Evolutionary conservation across 2,888 invertebrate genomes (phyloP), one percentile per base, ranked within the genome.

Genomic region (Lymantria dispar): DNA sequence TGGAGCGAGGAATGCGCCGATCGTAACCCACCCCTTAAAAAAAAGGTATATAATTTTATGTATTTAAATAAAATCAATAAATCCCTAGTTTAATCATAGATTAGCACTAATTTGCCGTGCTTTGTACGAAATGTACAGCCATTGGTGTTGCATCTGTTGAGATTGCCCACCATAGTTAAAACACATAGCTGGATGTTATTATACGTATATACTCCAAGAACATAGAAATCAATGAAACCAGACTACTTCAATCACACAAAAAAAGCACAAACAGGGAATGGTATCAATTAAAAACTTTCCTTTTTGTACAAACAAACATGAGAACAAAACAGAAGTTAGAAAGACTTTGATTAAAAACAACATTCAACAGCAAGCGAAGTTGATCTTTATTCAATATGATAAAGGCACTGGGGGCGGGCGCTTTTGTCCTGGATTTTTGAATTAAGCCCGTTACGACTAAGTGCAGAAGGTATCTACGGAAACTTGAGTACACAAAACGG

Each of bases 221-320:
- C 5, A 22, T 22, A 3, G 5, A 22, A 22, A 22, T 22, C 22
- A 22, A n/a, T n/a, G n/a, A n/a, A 38, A n/a, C 11, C 48, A 46
- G n/a, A n/a, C 45, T 49, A 57, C 49, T 31, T 48, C 22, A 61
- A 55, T 22, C 22, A 22, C 56, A 56, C 42, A 14, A n/a, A 38
- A 9, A 48, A 57, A 65, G 57, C 68, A 73, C 71, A 73, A 76
- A 71, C 70, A 63, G 70, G 67, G 64, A 68, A 63, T 72, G 70
- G 68, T 68, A 76, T 74, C 74, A 80, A 83, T 83, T 83, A 80
- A 78, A 80, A 84, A 83, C 76, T 84, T 84, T 80, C 72, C 71
- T 75, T 66, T 78, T 64, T 75, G 75, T 70, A 67, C 61, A 64
- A 76, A 71, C 76, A 76, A 79, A 76, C 73, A 72, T 68, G 70